These are phyloP conservation scores for Chrysogorgia sp. DNA, from an alignment of 92 coral and sea anemone species.

Conservation along the genomic window DNA sequence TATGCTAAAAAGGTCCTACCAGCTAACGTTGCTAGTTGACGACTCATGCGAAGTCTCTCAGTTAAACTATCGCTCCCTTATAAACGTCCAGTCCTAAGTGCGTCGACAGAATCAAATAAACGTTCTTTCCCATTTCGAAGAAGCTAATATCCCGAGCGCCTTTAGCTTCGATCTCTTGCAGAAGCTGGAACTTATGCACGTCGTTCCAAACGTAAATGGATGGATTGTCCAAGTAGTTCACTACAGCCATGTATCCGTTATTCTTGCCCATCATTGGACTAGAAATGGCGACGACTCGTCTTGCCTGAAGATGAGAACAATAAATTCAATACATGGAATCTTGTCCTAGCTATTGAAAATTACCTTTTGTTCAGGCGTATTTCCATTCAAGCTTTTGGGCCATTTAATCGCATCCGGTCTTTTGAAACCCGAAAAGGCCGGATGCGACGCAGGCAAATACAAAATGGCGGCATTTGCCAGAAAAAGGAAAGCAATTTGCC, in stretches of 20 bases:
- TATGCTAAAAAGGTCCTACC: background rate
- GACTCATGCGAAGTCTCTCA: background rate
- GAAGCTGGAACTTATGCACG: constrained; percentile 72
- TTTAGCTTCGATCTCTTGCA: constrained; percentile 77
- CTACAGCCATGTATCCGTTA: constrained; percentile 88
- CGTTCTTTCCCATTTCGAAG: constrained; percentile 87
- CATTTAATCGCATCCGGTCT: too few species aligned
- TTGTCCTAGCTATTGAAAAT: background rate
- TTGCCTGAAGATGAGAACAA: constrained; percentile 60
- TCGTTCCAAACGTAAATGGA: constrained; percentile 90
- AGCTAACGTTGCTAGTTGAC: too few species aligned
- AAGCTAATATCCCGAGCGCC: constrained; percentile 94
- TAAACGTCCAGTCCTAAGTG: constrained; percentile 76
- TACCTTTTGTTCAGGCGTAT: background rate
- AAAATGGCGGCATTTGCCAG: too few species aligned
- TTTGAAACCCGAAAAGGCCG: too few species aligned
- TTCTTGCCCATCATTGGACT: constrained; percentile 91
- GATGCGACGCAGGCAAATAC: too few species aligned
- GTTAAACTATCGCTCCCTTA: constrained; percentile 67
- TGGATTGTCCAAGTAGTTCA: constrained; percentile 73
- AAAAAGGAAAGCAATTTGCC: too few species aligned
- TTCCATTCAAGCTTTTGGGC: too few species aligned
- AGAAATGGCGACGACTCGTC: constrained; percentile 84
- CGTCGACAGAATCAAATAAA: constrained; percentile 83
- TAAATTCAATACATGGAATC: background rate